phyloP scores from a whole-genome alignment of 2,113 vertebrate genomes.

The Burhinus oedicnemus region DNA sequence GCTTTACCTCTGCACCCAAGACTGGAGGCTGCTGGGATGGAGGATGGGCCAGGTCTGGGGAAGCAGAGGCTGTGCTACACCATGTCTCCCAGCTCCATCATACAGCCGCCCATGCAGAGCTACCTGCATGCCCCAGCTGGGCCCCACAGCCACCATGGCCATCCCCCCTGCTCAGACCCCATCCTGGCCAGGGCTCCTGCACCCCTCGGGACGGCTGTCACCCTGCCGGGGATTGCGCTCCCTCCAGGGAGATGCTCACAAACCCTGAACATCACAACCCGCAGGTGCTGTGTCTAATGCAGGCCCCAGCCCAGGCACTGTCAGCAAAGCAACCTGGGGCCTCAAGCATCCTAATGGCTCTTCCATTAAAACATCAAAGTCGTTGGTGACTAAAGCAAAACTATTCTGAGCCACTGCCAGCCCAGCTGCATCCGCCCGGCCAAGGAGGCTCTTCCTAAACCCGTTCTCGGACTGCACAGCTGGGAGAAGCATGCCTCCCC shows the following conservation, averaged over 20 bases:
- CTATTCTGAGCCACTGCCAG: rapidly evolving
- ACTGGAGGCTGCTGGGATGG: not conserved
- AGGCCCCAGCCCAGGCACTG: not conserved
- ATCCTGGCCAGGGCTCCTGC: not conserved
- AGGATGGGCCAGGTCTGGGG: not conserved
- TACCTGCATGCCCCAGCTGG: rapidly evolving
- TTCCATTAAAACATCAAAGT: not conserved
- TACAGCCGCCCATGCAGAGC: rapidly evolving
- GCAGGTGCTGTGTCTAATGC: rapidly evolving
- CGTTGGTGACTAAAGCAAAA: not conserved
- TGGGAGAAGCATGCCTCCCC: rapidly evolving
- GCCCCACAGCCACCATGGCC: not conserved
- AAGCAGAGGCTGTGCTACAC: not conserved
- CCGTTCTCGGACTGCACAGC: rapidly evolving
- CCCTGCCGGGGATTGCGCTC: rapidly evolving
- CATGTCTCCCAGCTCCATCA: not conserved
- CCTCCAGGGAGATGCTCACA: not conserved
- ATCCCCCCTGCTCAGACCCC: not conserved
- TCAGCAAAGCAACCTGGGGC: not conserved
- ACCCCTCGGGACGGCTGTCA: not conserved
- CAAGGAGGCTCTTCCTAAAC: not conserved
- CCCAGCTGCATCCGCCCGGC: not conserved
- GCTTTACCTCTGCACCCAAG: not conserved
- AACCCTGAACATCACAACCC: no score
- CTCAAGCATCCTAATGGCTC: not conserved